Base-by-base conservation (phyloP, 2,888 invertebrate genomes). In the Antitype chi region DNA sequence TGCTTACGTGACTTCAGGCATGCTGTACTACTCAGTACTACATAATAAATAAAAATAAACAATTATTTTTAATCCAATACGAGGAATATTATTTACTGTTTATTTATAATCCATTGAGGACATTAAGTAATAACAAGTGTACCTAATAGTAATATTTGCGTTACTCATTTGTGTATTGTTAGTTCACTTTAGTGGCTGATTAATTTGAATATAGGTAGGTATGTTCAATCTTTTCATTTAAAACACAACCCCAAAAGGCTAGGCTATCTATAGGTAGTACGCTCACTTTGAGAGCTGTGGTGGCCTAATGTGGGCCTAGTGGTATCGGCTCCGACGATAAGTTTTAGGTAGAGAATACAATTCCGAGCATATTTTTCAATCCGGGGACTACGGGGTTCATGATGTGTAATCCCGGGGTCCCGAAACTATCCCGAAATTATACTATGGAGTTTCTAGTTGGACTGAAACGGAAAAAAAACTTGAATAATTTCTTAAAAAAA, bases 1-100 rank as follows among this genome's bases (percentile, higher is more conserved):
- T 49, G 49, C 57, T 43, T 74, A 81, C 82, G 82, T 82, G 78
- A 78, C 78, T 71, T 32, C 11, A 52, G 13, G 8, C 82, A 82
- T 69, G 69, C n/a, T 52, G 1, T 52, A 28, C n/a, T 25, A 55
- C 47, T 32, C 3, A 63, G 67, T 59, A 59, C 15, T 7, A n/a
- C n/a, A n/a, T n/a, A 63, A n/a, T 66, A 38, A 67, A 3, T 9
- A 47, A 52, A 25, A 55, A 62, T 25, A 57, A 73, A 71, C 28
- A 67, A 9, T 68, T 60, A 52, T 59, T 68, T 32, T 74, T 25
- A 63, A 8, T 28, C 47, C 0, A 62, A 57, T 25, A 64, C 23
- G 15, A 70, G 15, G 0, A 72, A 17, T 55, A 15, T 63, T 75
- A 75, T 79, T 4, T 64, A 9, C 59, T 70, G 72, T 82, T 82